Evolutionary conservation across 1,140 invertebrate genomes (phyloP), one percentile per base, ranked within the genome.

Genomic region (Xylocopa sonorina): DNA sequence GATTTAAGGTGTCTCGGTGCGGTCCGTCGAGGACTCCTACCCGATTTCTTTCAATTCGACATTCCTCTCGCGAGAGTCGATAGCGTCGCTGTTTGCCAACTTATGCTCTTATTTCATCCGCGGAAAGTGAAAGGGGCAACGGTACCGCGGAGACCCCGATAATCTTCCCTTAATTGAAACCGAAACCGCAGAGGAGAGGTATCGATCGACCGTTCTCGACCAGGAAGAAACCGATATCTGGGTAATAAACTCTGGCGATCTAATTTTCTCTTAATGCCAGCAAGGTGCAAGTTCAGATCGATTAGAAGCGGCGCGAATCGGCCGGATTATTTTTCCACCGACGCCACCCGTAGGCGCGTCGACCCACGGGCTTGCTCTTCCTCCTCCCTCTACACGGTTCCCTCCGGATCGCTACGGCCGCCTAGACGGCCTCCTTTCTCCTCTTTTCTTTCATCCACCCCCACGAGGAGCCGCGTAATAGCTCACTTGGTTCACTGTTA

Each of bases 401-500:
- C 24, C 67, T 57, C 24, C 34, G n/a, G 38, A 32, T 9, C 38
- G 50, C 34, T 21, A n/a, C 32, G 41, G 50, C 38, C 64, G 38
- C 64, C 53, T 55, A 57, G 58, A 68, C 83, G 62, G 78, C 82
- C 78, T 84, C 78, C 83, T 85, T 84, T 85, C 82, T 85, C 78
- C 78, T 78, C 74, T 80, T 74, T 82, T 81, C 83, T 78, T 77
- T 79, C 66, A 75, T 68, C 79, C 82, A 86, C 81, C 82, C 78
- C 75, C 79, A 86, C 80, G 85, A 83, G 81, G 79, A 74, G 63
- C 74, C 66, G 78, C 78, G 84, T 88, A 88, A 88, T 88, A 88
- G 87, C 87, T 88, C 87, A 88, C 87, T 87, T 88, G 69, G 87
- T 87, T 88, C 86, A 78, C 87, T 89, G 88, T 91, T 91, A 91